Evolutionary conservation across 2,797 vertebrate species (phyloP), one percentile per base, ranked within the genome.

Genomic region (Falco naumanni): DNA sequence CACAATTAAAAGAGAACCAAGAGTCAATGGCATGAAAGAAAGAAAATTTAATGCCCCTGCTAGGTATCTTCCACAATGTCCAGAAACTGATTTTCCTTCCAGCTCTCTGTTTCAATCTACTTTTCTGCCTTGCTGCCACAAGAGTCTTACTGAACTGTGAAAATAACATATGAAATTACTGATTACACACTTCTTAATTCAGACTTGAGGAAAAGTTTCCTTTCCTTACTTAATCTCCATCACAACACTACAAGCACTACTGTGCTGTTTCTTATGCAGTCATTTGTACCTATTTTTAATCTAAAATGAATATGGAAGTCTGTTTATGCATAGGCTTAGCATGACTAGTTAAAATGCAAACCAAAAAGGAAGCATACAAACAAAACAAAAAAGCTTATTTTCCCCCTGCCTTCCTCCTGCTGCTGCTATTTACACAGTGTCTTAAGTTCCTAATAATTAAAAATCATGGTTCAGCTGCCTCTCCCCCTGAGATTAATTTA

Each of bases 371-470:
- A 72, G 47, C 9, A 80, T 66, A 59, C 47, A 88, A 68, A 53
- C 7, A 65, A 15, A 60, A 50, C 17, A 74, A 41, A 33, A 31
- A 54, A 56, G 8, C 41, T 51, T 20, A 2, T 0, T 6, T 80
- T 70, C 87, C 6, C 26, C 9, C 41, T 61, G 9, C 26, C 24
- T 70, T 93, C n/a, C 26, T 86, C 14, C 59, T 71, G 11, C 45
- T 79, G 34, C 43, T 95, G 41, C 37, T 80, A 86, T 81, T 91
- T 80, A 78, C 33, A 84, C 9, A 65, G 18, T 34, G 64, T 53
- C 47, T 74, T 51, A 84, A 72, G 19, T 59, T 88, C 21, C 61
- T 39, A 65, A 76, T 84, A 93, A 93, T 90, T 93, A 71, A 93
- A 95, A 93, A 81, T 33, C 53, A 84, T 64, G 33, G 65, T 60